Evolutionary conservation across 2,888 invertebrate species (phyloP), one percentile per base, ranked within the genome.

Genomic region (Troilus luridus): DNA sequence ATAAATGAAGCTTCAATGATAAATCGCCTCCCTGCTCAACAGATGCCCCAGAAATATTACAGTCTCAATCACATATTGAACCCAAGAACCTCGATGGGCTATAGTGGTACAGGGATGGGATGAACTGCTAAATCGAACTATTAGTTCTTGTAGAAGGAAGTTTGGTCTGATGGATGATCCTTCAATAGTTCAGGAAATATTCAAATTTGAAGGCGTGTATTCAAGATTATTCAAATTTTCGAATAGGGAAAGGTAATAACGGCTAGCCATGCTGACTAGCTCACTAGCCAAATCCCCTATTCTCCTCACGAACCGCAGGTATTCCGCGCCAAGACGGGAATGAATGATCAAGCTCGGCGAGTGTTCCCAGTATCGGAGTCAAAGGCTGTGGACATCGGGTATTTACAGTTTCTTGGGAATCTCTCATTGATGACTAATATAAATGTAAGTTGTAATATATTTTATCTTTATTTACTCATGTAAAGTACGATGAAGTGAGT

Each of bases 361-460:
- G 85, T 85, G 85, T 85, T 85, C 85, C n/a, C 85, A n/a, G 85
- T 58, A 85, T 56, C 85, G 56, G n/a, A 85, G 81, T 11, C 54
- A 19, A 21, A 17, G 85, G 56, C 56, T n/a, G 9, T 67, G 54
- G 54, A 81, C 81, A 81, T 54, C 81, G 24, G 54, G 19, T 77
- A 56, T n/a, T 85, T 85, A 85, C 54, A n/a, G 56, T 85, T 58
- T 85, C 56, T 85, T 14, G 6, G 85, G 56, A 85, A 56, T 11
- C 56, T 85, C 2, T 24, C 85, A 85, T 56, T 56, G 56, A n/a
- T 58, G 11, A 41, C 56, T 56, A 12, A 56, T 85, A 14, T 85
- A n/a, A 56, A n/a, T 85, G n/a, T 21, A 27, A 54, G 19, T n/a
- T 64, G 24, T 62, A 21, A 62, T 21, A 62, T 62, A 21, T 62